Conservation (phyloP, 1,140 invertebrate genomes). For the Camponotus vicinus region DNA sequence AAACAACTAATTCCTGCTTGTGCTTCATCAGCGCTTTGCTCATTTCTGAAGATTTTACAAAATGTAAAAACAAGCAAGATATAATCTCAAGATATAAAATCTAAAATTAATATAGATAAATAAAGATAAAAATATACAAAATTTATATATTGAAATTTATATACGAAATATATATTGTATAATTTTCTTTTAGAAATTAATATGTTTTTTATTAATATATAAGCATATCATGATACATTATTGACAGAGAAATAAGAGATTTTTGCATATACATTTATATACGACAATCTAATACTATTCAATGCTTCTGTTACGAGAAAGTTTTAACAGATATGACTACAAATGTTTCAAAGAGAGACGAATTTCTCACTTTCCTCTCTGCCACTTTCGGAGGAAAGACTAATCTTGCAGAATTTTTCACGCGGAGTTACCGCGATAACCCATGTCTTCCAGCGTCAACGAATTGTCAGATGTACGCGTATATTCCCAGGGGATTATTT, state of each 20-base stretch:
- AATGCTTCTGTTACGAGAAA: not conserved
- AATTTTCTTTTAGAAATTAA: not conserved
- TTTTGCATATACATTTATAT: not conserved
- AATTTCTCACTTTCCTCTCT: conserved; percentile 14
- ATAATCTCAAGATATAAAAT: not conserved
- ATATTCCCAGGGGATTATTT: conserved; percentile 74
- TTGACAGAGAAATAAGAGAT: not conserved
- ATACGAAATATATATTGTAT: too few species aligned
- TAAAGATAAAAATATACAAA: not conserved
- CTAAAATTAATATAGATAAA: not conserved
- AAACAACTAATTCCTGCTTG: not conserved
- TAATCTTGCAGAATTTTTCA: conserved; percentile 81
- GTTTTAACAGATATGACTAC: not conserved
- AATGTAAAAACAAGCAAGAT: not conserved
- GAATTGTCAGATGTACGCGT: conserved; percentile 66
- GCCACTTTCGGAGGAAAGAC: conserved; percentile 60
- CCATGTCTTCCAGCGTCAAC: conserved; percentile 27
- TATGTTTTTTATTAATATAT: not conserved
- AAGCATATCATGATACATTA: too few species aligned
- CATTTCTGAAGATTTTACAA: not conserved
- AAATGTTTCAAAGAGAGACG: conserved; percentile 14
- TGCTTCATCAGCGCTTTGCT: not conserved
- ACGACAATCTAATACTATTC: not conserved
- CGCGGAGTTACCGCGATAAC: conserved; percentile 71
- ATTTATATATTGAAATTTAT: too few species aligned